Evolutionary conservation across 2,797 vertebrate species (phyloP), one percentile per base, ranked within the genome.

Genomic region (Huso huso): DNA sequence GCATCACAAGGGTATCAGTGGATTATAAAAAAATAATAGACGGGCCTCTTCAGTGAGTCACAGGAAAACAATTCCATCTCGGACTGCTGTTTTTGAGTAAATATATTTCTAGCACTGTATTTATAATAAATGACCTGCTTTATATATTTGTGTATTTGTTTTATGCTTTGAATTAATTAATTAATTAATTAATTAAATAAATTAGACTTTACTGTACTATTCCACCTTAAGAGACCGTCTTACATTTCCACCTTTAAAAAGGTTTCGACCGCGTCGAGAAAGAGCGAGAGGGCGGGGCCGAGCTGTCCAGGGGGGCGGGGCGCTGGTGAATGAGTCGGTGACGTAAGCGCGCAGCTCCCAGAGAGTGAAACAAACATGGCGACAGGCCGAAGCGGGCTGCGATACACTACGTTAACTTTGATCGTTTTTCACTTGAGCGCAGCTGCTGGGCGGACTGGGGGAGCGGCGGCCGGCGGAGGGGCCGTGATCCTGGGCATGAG

Each of bases 401-500:
- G 86, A 68, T 77, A 76, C 13, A 37, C 23, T 4, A 81, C 78
- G 75, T 68, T 85, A 69, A 84, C 79, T 82, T 79, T 90, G 68
- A 52, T 83, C 10, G 18, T 85, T n/a, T 77, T 85, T 69, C 73
- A 76, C 1, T 82, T 79, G 12, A 61, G 75, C 65, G 68, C 76
- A 1, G 67, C 67, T 66, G 67, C 72, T 51, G 69, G 71, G 48
- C 70, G 61, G 12, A 51, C 73, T 68, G 79, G 74, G 64, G 77
- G 77, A 71, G 77, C 59, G 70, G 69, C 82, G 50, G 6, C 76
- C 12, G 64, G 75, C 68, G 64, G 52, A 64, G 65, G n/a, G 66
- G 77, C 85, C n/a, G 78, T 84, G 63, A 87, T 98, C 68, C 78
- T 97, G 69, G 95, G 95, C 77, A 89, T 95, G 89, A 74, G 94